phyloP scores from a whole-genome alignment of 2,113 vertebrate species.

The Tragelaphus strepsiceros region DNA sequence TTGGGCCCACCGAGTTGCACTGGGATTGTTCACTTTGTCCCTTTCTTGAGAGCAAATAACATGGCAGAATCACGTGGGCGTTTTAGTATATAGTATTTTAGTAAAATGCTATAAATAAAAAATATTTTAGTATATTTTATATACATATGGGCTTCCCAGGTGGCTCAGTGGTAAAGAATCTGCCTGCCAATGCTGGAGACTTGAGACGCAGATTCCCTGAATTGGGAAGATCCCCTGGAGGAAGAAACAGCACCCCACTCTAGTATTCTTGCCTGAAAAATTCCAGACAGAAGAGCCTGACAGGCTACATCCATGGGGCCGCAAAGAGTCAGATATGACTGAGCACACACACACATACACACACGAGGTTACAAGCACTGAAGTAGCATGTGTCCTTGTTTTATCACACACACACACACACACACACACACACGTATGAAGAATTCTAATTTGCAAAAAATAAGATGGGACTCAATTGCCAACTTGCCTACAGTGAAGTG shows the following conservation, averaged over 20 bases:
- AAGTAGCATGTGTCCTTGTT: background rate
- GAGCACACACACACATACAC: background rate
- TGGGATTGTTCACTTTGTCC: constrained; percentile 50
- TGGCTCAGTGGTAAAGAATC: background rate
- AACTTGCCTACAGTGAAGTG: background rate
- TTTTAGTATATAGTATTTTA: background rate
- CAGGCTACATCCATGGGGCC: background rate
- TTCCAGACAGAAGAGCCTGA: background rate
- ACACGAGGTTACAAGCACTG: background rate
- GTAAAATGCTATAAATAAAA: background rate
- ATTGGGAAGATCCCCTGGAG: background rate
- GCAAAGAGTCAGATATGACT: background rate
- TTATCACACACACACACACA: background rate
- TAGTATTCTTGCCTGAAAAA: background rate
- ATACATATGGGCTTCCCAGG: background rate
- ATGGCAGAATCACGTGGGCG: constrained; percentile 56
- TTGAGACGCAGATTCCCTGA: background rate
- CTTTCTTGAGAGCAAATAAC: constrained; percentile 63
- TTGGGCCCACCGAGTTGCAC: background rate
- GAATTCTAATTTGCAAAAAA: constrained; percentile 66
- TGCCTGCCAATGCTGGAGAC: background rate
- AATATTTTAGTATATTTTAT: constrained; percentile 75
- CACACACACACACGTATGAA: constrained; percentile 39
- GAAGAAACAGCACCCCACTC: background rate
- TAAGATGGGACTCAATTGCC: background rate